Evolutionary conservation across 30 jellyfish, hydroid and myxozoan species (phyloP).

Genomic region (Aurelia sp.): DNA sequence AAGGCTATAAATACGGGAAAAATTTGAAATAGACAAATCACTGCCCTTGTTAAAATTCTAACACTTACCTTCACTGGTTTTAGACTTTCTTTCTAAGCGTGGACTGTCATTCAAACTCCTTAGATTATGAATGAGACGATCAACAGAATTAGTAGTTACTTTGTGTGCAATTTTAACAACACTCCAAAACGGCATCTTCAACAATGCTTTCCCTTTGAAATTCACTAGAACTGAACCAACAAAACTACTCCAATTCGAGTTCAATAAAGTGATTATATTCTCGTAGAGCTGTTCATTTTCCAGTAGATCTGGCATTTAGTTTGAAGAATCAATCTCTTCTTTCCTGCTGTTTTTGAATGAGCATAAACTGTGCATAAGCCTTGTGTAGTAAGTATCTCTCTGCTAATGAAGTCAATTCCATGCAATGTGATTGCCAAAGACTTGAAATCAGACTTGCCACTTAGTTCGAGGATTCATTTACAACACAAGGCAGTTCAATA

Average conservation of each 20-base stretch:
- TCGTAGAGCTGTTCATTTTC: neutral
- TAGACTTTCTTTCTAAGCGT: conserved; percentile 7
- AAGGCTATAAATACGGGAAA: too few relatives aligned
- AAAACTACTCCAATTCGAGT: conserved; percentile 10
- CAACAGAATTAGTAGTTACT: conserved; percentile 31
- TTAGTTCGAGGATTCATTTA: too few relatives aligned
- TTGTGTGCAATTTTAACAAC: conserved; percentile 34
- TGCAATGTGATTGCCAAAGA: too few relatives aligned
- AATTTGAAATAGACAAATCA: too few relatives aligned
- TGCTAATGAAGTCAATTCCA: too few relatives aligned
- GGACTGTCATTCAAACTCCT: conserved; percentile 43
- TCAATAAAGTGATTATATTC: neutral
- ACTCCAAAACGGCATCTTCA: conserved; percentile 48
- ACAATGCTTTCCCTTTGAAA: neutral
- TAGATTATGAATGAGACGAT: conserved; percentile 44
- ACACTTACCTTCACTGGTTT: conserved; percentile 22
- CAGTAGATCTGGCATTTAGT: neutral
- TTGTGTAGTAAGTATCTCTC: too few relatives aligned
- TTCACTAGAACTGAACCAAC: conserved; percentile 5
- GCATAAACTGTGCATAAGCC: too few relatives aligned
- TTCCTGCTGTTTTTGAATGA: too few relatives aligned
- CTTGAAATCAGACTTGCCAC: too few relatives aligned
- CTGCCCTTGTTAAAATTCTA: too few relatives aligned
- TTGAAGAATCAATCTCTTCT: too few relatives aligned
- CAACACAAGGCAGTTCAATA: too few relatives aligned